Evolutionary conservation across 2,113 vertebrate species (phyloP), one percentile per base, ranked within the genome.

Genomic region (Notechis scutatus): DNA sequence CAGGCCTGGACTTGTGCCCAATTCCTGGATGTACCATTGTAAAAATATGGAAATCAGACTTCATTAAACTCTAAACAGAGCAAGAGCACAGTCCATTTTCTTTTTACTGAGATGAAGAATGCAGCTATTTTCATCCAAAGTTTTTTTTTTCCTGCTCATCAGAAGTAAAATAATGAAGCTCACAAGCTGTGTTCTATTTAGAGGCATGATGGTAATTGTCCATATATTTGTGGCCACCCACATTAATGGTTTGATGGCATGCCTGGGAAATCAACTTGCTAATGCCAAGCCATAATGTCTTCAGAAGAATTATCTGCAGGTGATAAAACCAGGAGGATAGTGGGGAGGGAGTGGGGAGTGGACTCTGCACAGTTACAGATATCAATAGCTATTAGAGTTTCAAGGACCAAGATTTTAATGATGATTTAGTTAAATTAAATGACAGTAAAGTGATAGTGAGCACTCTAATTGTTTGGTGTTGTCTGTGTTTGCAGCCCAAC

Each of bases 171-270:
- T 93, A 92, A 85, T 52, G 42, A 14, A 0, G 0, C 52, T 91
- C 23, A 88, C 85, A 95, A 87, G 26, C 0, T 93, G 86, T 92
- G 81, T 94, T 94, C 90, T 91, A 91, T 92, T 93, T 4, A 45
- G 54, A 34, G 0, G 5, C 1, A 0, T 47, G 86, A 55, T 89
- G 23, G 81, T 88, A 56, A 45, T 18, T 91, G 52, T 91, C 8
- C 87, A 1, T 2, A 29, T 56, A 29, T 88, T 95, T 92, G 95
- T 94, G 92, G 59, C 0, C 3, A 88, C 90, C 90, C 24, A 0
- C 0, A 92, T 91, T 91, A 69, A n/a, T 42, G 0, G 0, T 23
- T 89, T 0, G 0, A 0, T n/a, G 0, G 50, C 50, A 18, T 39
- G 59, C 94, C 56, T 90, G 57, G 64, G 85, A 89, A 94, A 91